Percentiles rank a stretch among this genome's conserved stretches.
These are phyloP conservation scores for Leucoraja erinaceus DNA, from an alignment of 2,113 vertebrate species.

Conservation along the genomic window DNA sequence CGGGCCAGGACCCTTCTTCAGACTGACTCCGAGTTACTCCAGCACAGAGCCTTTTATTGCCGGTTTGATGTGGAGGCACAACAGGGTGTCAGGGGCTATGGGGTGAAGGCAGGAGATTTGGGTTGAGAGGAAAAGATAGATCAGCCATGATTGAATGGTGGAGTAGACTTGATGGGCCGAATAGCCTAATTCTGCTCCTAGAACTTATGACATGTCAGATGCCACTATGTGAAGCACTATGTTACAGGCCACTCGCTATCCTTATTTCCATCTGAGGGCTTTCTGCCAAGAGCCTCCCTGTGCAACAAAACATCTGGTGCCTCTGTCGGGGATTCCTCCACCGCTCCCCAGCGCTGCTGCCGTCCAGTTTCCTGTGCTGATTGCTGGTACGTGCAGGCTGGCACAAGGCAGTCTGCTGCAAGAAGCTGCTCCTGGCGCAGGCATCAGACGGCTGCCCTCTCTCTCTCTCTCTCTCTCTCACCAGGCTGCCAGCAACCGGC, in stretches of 20 bases:
- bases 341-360: not conserved
- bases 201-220: not conserved
- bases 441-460: not conserved
- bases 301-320: slow-evolving; percentile 9
- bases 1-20: too few relatives aligned
- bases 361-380: slow-evolving; percentile 9
- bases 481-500: not conserved
- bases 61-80: too few relatives aligned
- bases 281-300: not conserved
- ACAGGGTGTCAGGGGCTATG: too few relatives aligned
- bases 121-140: too few relatives aligned
- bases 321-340: not conserved
- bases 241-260: not conserved
- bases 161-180: too few relatives aligned
- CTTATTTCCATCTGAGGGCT: not conserved
- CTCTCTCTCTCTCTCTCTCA: not conserved
- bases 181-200: too few relatives aligned
- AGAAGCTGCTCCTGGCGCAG: not conserved
- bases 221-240: not conserved
- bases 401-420: not conserved
- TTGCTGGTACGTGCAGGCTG: not conserved
- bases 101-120: too few relatives aligned
- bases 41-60: too few relatives aligned
- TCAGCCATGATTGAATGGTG: too few relatives aligned
- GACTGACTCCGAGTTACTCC: too few relatives aligned